Evolutionary conservation across 2,888 invertebrate genomes (phyloP).

Genomic region (Lasioglossum figueresi): DNA sequence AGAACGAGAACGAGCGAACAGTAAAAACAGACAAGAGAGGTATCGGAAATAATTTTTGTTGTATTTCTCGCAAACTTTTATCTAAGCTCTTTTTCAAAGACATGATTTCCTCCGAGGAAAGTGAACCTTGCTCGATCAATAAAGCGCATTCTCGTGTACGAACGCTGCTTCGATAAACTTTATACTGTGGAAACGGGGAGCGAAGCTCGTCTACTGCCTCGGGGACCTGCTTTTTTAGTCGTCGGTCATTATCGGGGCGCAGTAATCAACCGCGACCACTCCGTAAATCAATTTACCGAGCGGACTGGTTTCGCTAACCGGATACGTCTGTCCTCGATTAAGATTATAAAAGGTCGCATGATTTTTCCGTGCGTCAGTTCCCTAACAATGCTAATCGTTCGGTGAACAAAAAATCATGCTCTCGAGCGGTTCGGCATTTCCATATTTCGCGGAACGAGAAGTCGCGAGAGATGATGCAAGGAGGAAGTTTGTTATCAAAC

Average conservation of each 20-base stretch:
- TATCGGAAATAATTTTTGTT: too few relatives aligned
- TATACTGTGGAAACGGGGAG: not conserved
- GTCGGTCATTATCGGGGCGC: not conserved
- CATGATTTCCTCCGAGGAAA: not conserved
- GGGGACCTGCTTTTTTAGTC: not conserved
- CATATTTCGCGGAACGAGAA: not conserved
- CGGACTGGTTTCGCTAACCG: constrained; percentile 3
- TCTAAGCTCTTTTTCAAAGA: not conserved
- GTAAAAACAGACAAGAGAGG: constrained; percentile 4
- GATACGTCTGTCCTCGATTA: not conserved
- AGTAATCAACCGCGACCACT: not conserved
- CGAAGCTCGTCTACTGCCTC: not conserved
- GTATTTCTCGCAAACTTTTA: not conserved
- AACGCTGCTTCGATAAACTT: not conserved
- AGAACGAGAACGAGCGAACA: not conserved
- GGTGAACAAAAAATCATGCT: not conserved
- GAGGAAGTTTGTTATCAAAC: not conserved
- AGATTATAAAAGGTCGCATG: not conserved
- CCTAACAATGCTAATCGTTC: not conserved
- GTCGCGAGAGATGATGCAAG: not conserved
- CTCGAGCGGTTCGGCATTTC: not conserved
- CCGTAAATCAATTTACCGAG: not conserved
- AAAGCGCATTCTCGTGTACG: not conserved
- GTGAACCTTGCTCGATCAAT: not conserved
- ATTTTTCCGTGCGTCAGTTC: not conserved